Percentiles rank a stretch among this genome's conserved stretches.
These are phyloP conservation scores for Ceratoteleas bidentatus DNA, from an alignment of 1,140 invertebrate genomes.

Conservation along the genomic window DNA sequence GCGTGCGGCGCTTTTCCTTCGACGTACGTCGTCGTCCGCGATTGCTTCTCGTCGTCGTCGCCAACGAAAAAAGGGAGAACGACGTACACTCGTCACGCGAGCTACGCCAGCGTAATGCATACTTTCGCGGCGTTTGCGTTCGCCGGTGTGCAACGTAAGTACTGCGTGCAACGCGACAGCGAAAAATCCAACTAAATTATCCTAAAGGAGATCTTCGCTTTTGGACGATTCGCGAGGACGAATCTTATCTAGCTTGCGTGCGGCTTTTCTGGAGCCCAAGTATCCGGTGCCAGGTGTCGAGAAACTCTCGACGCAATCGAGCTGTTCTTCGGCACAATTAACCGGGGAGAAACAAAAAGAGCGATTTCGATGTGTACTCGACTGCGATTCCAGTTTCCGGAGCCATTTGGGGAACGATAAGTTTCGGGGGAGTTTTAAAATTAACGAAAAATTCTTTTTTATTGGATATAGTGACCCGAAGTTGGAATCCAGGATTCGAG, in stretches of 20 bases:
- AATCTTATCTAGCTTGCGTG: conserved; percentile 34
- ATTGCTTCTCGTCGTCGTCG: conserved; percentile 31
- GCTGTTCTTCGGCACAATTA: too few relatives aligned
- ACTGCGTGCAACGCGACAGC: conserved; percentile 58
- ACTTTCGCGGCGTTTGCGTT: conserved; percentile 44
- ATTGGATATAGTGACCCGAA: too few relatives aligned
- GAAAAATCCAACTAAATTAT: conserved; percentile 66
- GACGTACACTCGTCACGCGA: conserved; percentile 44
- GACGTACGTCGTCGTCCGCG: conserved; percentile 36
- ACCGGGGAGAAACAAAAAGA: conserved; percentile 4
- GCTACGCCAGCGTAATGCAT: conserved; percentile 33
- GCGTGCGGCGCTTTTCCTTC: conserved; percentile 42
- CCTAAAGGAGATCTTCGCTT: conserved; percentile 66
- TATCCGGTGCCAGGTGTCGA: too few relatives aligned
- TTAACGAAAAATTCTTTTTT: too few relatives aligned
- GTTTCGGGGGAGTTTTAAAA: too few relatives aligned
- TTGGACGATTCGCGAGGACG: conserved; percentile 53
- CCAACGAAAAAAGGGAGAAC: conserved; percentile 29
- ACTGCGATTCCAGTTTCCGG: too few relatives aligned
- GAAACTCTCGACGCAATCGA: too few relatives aligned
- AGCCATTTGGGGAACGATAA: too few relatives aligned
- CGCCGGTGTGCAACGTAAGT: conserved; percentile 51
- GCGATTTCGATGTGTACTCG: conserved; percentile 42
- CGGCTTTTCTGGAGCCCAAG: not conserved
- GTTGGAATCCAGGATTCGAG: too few relatives aligned